Percentiles rank a stretch among this genome's conserved stretches.
Conservation (phyloP, 2,113 vertebrate genomes). For the Pycnonotus jocosus region DNA sequence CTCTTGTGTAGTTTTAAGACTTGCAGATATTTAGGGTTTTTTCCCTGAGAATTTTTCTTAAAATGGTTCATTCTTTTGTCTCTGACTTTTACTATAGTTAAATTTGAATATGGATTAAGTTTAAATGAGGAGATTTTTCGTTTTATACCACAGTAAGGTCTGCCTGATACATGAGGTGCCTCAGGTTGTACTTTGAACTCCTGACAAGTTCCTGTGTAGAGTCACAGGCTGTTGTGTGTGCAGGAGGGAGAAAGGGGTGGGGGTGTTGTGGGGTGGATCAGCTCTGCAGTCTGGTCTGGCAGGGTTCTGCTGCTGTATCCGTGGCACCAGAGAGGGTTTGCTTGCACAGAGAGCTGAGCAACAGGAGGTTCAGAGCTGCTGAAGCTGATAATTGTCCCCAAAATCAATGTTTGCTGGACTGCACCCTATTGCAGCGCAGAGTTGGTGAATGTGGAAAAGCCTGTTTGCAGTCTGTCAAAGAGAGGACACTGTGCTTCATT, state of each 20-base stretch:
- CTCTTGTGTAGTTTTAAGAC: neutral
- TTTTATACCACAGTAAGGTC: neutral
- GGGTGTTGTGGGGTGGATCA: neutral
- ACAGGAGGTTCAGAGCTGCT: neutral
- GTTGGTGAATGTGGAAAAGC: neutral
- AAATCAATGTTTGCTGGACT: neutral
- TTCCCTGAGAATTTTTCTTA: neutral
- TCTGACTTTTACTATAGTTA: neutral
- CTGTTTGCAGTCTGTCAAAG: neutral
- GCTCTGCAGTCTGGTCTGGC: neutral
- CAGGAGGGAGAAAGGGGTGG: neutral
- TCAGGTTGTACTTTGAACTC: neutral
- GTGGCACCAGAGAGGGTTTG: neutral
- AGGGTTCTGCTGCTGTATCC: neutral
- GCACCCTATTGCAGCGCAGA: neutral
- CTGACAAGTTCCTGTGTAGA: neutral
- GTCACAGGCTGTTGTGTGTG: neutral
- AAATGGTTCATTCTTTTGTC: neutral
- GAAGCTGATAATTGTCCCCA: neutral
- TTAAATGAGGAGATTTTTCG: neutral
- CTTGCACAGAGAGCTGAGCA: neutral
- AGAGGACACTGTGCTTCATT: neutral
- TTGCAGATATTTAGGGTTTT: neutral
- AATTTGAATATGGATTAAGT: neutral
- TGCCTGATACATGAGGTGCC: neutral